Percentiles rank a stretch among this genome's conserved stretches.
phyloP scores from a whole-genome alignment of 1,140 invertebrate species.

The Drosophila triauraria region DNA sequence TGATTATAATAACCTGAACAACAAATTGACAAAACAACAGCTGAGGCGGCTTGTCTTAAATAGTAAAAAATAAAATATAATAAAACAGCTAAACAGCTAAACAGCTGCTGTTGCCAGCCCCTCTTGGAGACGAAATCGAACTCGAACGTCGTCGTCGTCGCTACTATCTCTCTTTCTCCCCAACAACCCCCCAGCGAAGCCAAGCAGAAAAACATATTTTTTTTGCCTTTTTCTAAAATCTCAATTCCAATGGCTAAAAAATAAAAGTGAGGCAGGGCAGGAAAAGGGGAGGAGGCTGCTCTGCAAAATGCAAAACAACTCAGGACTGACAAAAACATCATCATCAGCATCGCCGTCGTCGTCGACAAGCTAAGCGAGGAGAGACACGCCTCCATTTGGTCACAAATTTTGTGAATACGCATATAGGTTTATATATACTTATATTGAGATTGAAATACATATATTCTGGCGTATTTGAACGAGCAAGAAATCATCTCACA shows the following conservation, averaged over 20 bases:
- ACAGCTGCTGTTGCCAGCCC: conserved; percentile 20
- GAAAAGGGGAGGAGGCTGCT: conserved; percentile 16
- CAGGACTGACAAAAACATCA: not conserved
- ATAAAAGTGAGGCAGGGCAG: conserved; percentile 32
- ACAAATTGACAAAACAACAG: conserved; percentile 28
- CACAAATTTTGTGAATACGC: conserved; percentile 29
- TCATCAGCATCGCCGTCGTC: not conserved
- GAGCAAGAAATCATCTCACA: conserved; percentile 19
- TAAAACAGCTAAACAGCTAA: conserved; percentile 1
- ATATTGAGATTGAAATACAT: not conserved
- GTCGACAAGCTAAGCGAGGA: conserved; percentile 2
- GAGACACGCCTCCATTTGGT: conserved; percentile 43
- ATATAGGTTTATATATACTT: conserved; percentile 1
- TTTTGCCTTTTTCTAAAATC: conserved; percentile 6
- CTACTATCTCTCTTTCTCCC: not conserved
- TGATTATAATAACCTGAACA: not conserved
- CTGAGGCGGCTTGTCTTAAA: conserved; percentile 1
- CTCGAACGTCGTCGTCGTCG: not conserved
- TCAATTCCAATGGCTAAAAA: conserved; percentile 24
- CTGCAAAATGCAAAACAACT: conserved; percentile 9
- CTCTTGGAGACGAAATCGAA: not conserved
- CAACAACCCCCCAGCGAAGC: conserved; percentile 7
- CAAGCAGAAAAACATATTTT: conserved; percentile 1
- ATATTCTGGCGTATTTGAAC: conserved; percentile 4
- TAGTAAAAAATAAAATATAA: conserved; percentile 10